A percentile compares a stretch with the other conserved stretches of the same genome.
These are phyloP conservation scores for Rhinopomastus cyanomelas DNA, from an alignment of 2,113 vertebrate species.

Conservation along the genomic window DNA sequence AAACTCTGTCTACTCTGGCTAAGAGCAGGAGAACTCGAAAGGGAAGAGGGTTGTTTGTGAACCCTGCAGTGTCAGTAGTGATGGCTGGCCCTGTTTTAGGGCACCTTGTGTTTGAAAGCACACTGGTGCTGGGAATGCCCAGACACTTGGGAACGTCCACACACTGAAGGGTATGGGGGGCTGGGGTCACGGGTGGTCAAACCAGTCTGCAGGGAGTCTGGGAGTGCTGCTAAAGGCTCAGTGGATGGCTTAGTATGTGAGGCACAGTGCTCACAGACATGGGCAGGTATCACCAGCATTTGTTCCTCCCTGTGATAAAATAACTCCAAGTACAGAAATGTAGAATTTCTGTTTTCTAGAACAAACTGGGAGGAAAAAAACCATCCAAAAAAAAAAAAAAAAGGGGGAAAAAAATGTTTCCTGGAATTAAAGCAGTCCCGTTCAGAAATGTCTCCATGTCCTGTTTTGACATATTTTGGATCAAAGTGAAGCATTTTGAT, in stretches of 20 bases:
- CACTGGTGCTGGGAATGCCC: not conserved
- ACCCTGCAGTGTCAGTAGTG: not conserved
- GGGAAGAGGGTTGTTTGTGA: not conserved
- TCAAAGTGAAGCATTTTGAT: constrained; percentile 59
- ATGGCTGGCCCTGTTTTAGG: not conserved
- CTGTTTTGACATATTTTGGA: constrained; percentile 55
- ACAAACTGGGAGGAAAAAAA: not conserved
- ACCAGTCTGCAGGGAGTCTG: not conserved
- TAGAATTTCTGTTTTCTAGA: constrained; percentile 25
- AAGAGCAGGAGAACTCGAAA: not conserved
- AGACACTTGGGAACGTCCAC: not conserved
- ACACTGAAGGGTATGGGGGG: not conserved
- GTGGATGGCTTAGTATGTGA: rapidly evolving
- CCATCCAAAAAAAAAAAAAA: not conserved
- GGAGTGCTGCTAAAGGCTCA: not conserved
- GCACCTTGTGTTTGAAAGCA: not conserved
- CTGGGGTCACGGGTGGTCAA: not conserved
- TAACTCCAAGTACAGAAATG: not conserved
- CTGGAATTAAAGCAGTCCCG: constrained; percentile 48
- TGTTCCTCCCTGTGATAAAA: not conserved
- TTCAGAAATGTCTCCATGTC: constrained; percentile 8
- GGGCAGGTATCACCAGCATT: rapidly evolving
- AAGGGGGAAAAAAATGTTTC: constrained; percentile 30
- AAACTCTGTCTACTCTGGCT: not conserved
- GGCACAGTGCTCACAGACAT: not conserved